Percentiles rank a stretch among this genome's conserved stretches.
Conservation (phyloP, 2,113 vertebrate genomes). For the Erythrocebus patas region DNA sequence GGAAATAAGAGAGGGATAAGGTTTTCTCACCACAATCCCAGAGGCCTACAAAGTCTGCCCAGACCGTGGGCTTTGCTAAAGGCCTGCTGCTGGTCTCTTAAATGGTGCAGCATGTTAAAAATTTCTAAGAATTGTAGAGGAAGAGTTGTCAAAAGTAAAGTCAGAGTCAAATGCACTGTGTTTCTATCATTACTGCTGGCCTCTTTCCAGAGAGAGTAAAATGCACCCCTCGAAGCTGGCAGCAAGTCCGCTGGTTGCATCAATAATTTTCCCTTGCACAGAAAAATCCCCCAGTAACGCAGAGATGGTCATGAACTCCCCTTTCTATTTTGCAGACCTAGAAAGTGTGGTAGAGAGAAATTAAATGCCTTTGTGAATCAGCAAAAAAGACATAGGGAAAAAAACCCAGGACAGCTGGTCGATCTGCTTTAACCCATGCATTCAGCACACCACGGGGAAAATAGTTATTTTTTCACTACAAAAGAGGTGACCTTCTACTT, state of each 20-base stretch:
- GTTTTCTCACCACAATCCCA: constrained; percentile 57
- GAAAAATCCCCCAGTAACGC: neutral
- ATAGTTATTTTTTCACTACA: neutral
- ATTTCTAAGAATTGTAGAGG: neutral
- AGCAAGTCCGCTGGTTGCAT: neutral
- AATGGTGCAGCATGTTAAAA: neutral
- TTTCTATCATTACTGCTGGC: neutral
- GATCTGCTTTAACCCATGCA: neutral
- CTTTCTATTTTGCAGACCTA: neutral
- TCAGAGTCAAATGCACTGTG: constrained; percentile 8
- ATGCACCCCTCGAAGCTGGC: neutral
- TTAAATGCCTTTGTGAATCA: constrained; percentile 4
- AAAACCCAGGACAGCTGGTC: neutral
- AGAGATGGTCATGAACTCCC: neutral
- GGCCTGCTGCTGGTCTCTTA: neutral
- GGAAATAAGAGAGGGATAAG: constrained; percentile 66
- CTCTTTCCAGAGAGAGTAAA: constrained; percentile 24
- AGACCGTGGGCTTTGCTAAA: neutral
- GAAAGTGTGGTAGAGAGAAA: neutral
- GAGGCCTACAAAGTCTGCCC: constrained; percentile 20
- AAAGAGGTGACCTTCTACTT: constrained; percentile 12
- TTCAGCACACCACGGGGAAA: neutral
- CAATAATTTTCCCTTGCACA: neutral
- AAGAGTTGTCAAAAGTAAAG: constrained; percentile 21
- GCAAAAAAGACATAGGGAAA: constrained; percentile 1